Base-by-base conservation (phyloP, 2,797 vertebrate genomes). In the Sebastolobus alascanus region DNA sequence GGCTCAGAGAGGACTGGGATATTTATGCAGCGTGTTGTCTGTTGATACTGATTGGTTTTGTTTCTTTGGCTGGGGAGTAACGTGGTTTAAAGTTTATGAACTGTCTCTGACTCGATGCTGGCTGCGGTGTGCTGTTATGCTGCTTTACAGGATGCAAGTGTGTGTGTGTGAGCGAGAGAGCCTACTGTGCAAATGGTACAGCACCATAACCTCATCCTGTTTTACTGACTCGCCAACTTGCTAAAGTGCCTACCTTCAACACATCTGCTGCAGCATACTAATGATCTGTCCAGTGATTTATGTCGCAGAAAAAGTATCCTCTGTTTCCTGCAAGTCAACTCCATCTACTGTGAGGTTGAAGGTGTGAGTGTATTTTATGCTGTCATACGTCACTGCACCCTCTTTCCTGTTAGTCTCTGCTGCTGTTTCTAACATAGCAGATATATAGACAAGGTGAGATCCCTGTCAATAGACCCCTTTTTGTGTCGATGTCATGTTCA, bases 151-250 rank as follows among this genome's bases (percentile, higher is more conserved):
- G 55, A 60, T 66, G 60, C 6, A 3, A 11, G 33, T 43, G 13
- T 37, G 55, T 56, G 55, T 70, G 27, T 54, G 2, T 35, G 29
- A 2, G 37, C 4, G 35, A 46, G 6, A 50, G 56, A 67, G 25
- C 43, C 60, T 60, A 7, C n/a, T 65, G 60, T 79, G 69, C 73
- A 80, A 72, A 80, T 76, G 75, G 40, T 78, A 52, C 61, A 18
- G 58, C n/a, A 31, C 5, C 56, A 13, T 79, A 77, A 79, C 78
- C 85, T 82, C 75, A 72, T 82, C 77, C 81, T 83, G 84, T 82
- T 66, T 70, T 59, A 77, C 66, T 59, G 55, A 68, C 64, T 70
- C 8, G 1, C 61, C 54, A 50, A 46, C 31, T 67, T 73, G 68
- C 66, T 68, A 14, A 77, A 67, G 60, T 68, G 22, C 46, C 63